phyloP scores from a whole-genome alignment of 2,113 vertebrate genomes.

The Macrotis lagotis region DNA sequence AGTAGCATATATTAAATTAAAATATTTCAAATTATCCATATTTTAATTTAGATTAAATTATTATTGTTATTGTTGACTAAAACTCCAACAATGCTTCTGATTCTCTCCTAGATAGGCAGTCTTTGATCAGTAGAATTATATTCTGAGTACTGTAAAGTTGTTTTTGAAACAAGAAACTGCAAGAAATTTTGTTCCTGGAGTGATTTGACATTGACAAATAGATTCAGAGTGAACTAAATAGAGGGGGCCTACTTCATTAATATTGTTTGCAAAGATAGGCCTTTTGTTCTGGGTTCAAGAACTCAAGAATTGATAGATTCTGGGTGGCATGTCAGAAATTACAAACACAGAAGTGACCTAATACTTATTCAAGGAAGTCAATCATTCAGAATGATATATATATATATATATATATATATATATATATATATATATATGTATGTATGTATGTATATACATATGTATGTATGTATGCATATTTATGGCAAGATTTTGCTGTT shows the following conservation, averaged over 20 bases:
- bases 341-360: background rate
- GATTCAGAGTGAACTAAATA: background rate
- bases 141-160: background rate
- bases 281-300: conserved; percentile 17
- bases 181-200: conserved; percentile 12
- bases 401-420: no score
- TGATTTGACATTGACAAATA: background rate
- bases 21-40: conserved; percentile 42
- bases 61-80: background rate
- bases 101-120: conserved; percentile 57
- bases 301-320: background rate
- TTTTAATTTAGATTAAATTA: conserved; percentile 42
- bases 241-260: background rate
- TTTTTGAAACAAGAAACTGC: conserved; percentile 39
- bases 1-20: conserved; percentile 35
- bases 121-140: conserved; percentile 47
- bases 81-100: conserved; percentile 42
- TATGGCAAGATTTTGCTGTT: background rate
- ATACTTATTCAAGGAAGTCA: background rate
- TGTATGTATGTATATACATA: no score
- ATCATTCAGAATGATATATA: background rate
- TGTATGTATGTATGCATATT: no score
- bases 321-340: background rate
- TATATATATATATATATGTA: no score
- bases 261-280: background rate